phyloP scores from a whole-genome alignment of 2,797 vertebrate genomes.

The Typhlichthys eigenmanni region DNA sequence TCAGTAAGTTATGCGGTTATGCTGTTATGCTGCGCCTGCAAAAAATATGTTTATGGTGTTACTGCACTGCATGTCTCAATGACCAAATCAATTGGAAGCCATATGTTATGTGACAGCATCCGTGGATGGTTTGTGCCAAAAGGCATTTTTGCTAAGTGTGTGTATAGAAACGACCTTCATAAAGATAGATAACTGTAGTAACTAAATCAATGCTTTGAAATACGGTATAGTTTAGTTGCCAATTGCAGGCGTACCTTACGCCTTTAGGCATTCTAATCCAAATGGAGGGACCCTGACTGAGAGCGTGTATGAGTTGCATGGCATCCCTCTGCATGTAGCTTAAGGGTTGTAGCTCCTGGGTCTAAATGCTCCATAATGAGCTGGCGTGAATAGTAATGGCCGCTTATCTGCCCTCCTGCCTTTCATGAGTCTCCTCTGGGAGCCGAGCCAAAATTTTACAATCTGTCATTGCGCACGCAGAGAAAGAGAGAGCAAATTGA shows the following conservation, averaged over 20 bases:
- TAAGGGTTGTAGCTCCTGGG: constrained; percentile 55
- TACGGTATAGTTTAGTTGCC: constrained; percentile 34
- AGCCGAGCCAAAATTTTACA: constrained; percentile 76
- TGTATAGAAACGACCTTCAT: constrained; percentile 9
- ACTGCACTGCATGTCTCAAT: constrained; percentile 3
- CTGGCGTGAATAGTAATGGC: constrained; percentile 72
- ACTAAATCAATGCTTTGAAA: constrained; percentile 27
- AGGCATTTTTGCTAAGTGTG: constrained; percentile 1
- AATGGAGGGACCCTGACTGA: constrained; percentile 19
- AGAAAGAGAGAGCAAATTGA: constrained; percentile 66
- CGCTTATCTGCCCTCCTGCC: constrained; percentile 73
- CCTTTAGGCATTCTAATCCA: background rate
- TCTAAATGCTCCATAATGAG: constrained; percentile 74
- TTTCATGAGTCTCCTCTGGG: constrained; percentile 71
- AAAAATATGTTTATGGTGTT: constrained; percentile 19
- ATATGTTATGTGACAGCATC: constrained; percentile 8
- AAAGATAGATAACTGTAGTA: constrained; percentile 13
- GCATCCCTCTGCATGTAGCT: constrained; percentile 38
- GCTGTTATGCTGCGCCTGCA: constrained; percentile 24
- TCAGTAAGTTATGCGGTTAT: no score
- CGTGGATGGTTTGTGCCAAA: constrained; percentile 11
- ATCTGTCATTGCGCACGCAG: constrained; percentile 72
- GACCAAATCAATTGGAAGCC: constrained; percentile 22
- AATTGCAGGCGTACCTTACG: background rate
- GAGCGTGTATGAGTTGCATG: constrained; percentile 27